A percentile compares a stretch with the other conserved stretches of the same genome.
Conservation (phyloP, 2,888 invertebrate species). For the Yponomeuta malinellus region DNA sequence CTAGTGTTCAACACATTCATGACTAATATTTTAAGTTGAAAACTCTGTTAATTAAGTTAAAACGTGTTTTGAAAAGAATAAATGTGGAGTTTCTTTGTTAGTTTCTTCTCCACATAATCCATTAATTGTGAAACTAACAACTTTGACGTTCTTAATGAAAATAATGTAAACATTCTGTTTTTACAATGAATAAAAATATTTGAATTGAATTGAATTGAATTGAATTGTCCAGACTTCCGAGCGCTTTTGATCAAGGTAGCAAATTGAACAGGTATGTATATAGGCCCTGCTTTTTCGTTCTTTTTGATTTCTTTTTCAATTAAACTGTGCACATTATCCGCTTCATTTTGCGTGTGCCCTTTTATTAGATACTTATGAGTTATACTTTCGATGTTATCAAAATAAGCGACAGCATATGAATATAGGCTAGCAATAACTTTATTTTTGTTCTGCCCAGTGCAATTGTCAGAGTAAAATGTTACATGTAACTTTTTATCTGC, state of each 20-base stretch:
- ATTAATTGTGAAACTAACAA: too few relatives aligned
- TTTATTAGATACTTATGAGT: slow-evolving; percentile 23
- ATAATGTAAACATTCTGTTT: too few relatives aligned
- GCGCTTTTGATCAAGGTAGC: slow-evolving; percentile 18
- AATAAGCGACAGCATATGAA: slow-evolving; percentile 17
- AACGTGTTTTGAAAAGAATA: too few relatives aligned
- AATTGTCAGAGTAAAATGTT: slow-evolving; percentile 20
- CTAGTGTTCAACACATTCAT: too few relatives aligned
- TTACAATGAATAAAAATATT: too few relatives aligned
- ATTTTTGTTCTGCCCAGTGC: slow-evolving; percentile 21
- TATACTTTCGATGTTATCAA: slow-evolving; percentile 18
- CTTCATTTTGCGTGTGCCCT: slow-evolving; percentile 23
- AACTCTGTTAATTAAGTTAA: too few relatives aligned
- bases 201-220: too few relatives aligned
- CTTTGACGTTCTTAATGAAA: too few relatives aligned
- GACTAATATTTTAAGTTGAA: too few relatives aligned
- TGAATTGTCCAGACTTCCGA: slow-evolving; percentile 19
- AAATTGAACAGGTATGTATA: slow-evolving; percentile 20
- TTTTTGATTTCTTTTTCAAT: slow-evolving; percentile 18
- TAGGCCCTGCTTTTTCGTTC: slow-evolving; percentile 20
- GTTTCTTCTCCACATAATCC: too few relatives aligned
- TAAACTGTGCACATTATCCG: slow-evolving; percentile 21
- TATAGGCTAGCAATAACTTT: slow-evolving; percentile 18
- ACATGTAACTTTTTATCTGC: slow-evolving; percentile 15
- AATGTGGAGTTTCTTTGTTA: too few relatives aligned